These are phyloP conservation scores for Propithecus coquereli DNA, from an alignment of 2,113 vertebrate species.

Conservation along the genomic window DNA sequence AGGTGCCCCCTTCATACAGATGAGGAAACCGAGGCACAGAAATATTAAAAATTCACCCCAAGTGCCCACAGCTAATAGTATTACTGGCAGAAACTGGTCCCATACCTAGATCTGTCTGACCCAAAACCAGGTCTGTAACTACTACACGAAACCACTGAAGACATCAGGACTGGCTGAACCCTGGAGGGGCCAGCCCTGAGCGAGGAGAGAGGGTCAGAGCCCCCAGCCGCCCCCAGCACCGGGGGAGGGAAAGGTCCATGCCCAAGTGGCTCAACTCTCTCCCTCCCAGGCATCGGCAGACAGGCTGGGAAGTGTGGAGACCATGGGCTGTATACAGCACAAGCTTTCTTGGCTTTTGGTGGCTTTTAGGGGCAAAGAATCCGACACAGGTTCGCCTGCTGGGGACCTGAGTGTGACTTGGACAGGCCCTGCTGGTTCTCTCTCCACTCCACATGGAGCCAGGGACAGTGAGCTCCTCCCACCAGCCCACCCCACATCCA, in stretches of 20 bases:
- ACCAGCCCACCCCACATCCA: neutral
- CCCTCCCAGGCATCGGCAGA: neutral
- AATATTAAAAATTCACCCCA: neutral
- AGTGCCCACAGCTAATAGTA: neutral
- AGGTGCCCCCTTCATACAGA: neutral
- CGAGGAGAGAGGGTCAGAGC: neutral
- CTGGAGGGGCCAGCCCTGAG: neutral
- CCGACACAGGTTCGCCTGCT: neutral
- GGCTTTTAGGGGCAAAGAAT: neutral
- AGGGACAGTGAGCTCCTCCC: neutral
- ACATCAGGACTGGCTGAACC: too few species aligned
- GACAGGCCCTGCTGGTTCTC: neutral
- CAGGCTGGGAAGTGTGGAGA: neutral
- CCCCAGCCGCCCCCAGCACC: accelerated
- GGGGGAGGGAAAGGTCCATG: accelerated
- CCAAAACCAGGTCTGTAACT: neutral
- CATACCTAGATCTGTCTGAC: neutral
- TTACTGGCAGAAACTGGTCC: neutral
- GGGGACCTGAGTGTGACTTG: neutral
- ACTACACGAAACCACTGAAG: too few species aligned
- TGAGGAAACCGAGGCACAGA: neutral
- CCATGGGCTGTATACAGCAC: neutral
- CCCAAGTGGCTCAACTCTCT: neutral
- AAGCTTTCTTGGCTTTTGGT: neutral
- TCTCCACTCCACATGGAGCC: neutral